Percentiles rank a stretch among this genome's conserved stretches.
Conservation (phyloP, 64 coral and sea anemone genomes). For the Actinia equina region DNA sequence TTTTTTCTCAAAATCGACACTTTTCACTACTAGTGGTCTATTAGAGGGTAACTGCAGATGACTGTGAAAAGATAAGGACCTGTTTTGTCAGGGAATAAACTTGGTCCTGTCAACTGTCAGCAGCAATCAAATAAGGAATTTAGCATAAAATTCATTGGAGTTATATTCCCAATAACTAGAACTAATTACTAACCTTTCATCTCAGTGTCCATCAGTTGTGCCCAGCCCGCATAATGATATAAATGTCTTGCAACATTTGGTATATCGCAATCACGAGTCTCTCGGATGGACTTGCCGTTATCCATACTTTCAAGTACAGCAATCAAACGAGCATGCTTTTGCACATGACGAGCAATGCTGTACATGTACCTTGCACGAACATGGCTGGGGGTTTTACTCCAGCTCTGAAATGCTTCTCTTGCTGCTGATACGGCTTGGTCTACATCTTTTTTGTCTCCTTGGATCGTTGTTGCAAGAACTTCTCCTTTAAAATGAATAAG, state of each 20-base stretch:
- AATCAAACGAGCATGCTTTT: constrained; percentile 91
- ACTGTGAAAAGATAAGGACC: too few species aligned
- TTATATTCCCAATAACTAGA: neutral
- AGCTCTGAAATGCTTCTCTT: constrained; percentile 77
- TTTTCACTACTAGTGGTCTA: too few species aligned
- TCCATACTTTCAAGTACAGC: constrained; percentile 78
- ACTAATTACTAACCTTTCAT: constrained; percentile 71
- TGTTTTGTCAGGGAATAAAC: too few species aligned
- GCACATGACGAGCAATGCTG: constrained; percentile 94
- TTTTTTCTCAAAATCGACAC: too few species aligned
- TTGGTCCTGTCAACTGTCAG: too few species aligned
- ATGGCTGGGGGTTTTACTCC: constrained; percentile 90
- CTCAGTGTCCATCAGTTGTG: constrained; percentile 94
- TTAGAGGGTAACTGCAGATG: too few species aligned
- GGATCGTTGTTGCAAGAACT: constrained; percentile 87
- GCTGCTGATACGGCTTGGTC: constrained; percentile 81
- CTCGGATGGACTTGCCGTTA: constrained; percentile 92
- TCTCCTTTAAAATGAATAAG: constrained; percentile 48
- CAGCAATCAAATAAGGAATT: too few species aligned
- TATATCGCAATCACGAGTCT: constrained; percentile 85
- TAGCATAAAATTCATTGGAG: neutral
- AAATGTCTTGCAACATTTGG: constrained; percentile 90
- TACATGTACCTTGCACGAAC: constrained; percentile 88
- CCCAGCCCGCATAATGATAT: constrained; percentile 98
- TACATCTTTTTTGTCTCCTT: constrained; percentile 90